These are phyloP conservation scores for Pseudoatta argentina DNA, from an alignment of 1,140 invertebrate genomes.

Conservation along the genomic window DNA sequence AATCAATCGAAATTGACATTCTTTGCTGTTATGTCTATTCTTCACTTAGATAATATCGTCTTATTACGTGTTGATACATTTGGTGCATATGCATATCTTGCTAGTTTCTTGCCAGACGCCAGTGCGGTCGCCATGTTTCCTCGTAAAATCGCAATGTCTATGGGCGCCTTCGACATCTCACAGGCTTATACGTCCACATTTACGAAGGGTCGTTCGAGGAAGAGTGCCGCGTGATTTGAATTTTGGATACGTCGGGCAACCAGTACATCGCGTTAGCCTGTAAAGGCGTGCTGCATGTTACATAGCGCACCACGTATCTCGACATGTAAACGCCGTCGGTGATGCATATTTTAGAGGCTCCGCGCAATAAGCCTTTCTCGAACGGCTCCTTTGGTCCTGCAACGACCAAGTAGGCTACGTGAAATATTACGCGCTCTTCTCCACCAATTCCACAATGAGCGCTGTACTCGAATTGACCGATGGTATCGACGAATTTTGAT, in stretches of 20 bases:
- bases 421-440: conserved; percentile 36
- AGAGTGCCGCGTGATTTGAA: conserved; percentile 67
- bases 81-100: not conserved
- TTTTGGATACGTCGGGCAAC: conserved; percentile 61
- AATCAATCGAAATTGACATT: not conserved
- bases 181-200: conserved; percentile 37
- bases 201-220: conserved; percentile 44
- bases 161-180: conserved; percentile 28
- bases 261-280: conserved; percentile 44
- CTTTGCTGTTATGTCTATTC: not conserved
- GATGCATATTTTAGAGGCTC: conserved; percentile 64
- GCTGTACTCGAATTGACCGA: conserved; percentile 16
- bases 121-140: not conserved
- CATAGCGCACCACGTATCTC: conserved; percentile 35
- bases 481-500: conserved; percentile 25
- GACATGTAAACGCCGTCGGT: conserved; percentile 26
- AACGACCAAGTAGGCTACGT: conserved; percentile 1
- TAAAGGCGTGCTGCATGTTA: conserved; percentile 40
- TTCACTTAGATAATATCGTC: not conserved
- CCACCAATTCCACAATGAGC: not conserved
- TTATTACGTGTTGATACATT: conserved; percentile 39
- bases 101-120: not conserved
- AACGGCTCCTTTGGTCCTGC: conserved; percentile 48
- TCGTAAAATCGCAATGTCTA: conserved; percentile 67
- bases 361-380: conserved; percentile 57